Evolutionary conservation across 35 echinoderm and acorn worm genomes (phyloP).

Genomic region (Chiridota heheva): DNA sequence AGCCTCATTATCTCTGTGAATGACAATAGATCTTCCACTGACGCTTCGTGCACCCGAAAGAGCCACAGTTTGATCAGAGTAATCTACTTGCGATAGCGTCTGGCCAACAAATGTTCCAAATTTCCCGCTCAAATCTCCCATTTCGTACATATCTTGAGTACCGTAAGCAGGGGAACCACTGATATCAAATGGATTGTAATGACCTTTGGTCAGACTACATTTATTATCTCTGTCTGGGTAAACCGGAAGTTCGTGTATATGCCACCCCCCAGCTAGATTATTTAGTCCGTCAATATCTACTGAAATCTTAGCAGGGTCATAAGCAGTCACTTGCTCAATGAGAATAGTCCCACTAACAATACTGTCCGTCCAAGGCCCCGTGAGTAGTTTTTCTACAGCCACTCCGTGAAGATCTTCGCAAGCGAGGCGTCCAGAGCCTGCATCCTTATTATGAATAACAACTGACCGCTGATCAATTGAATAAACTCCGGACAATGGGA

Average conservation of each 20-base stretch:
- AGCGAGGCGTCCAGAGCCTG: constrained; percentile 40
- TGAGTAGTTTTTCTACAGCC: neutral
- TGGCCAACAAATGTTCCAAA: constrained; percentile 53
- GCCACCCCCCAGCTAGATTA: constrained; percentile 65
- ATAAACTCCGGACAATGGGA: constrained; percentile 72
- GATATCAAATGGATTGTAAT: constrained; percentile 92
- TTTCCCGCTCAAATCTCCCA: constrained; percentile 92
- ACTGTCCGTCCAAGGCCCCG: constrained; percentile 59
- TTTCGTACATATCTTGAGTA: constrained; percentile 85
- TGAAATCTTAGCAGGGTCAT: constrained; percentile 46
- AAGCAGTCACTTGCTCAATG: constrained; percentile 45
- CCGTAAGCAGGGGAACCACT: constrained; percentile 47
- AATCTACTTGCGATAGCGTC: constrained; percentile 1
- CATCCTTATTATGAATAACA: constrained; percentile 71
- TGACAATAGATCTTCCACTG: constrained; percentile 67
- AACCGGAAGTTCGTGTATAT: constrained; percentile 87
- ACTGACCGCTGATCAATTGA: constrained; percentile 55
- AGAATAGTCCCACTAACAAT: constrained; percentile 36
- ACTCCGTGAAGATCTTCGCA: constrained; percentile 73
- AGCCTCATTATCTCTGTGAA: constrained; percentile 67
- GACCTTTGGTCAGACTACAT: constrained; percentile 50
- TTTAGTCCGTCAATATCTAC: constrained; percentile 41
- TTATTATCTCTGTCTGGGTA: constrained; percentile 42
- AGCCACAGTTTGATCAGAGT: constrained; percentile 59
- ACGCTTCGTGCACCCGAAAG: constrained; percentile 71